Conservation (phyloP, 2,888 invertebrate genomes). For the Lasius platythorax region DNA sequence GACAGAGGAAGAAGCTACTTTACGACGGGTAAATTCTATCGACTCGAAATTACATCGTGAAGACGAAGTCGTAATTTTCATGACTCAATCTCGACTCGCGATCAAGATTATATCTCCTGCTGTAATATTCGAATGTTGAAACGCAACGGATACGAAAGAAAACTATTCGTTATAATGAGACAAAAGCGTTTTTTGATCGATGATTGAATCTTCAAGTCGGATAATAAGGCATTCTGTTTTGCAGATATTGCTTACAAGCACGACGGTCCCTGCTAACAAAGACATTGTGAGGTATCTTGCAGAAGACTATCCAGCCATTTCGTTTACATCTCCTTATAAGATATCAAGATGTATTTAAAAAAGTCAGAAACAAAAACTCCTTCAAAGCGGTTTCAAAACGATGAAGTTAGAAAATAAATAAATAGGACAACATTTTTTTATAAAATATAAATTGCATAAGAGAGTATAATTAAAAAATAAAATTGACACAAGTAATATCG, state of each 20-base stretch:
- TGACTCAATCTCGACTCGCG: too few species aligned
- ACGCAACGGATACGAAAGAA: neutral
- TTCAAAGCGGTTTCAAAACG: neutral
- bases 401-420: neutral
- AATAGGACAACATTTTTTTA: neutral
- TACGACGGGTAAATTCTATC: conserved; percentile 1
- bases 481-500: neutral
- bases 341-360: neutral
- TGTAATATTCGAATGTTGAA: neutral
- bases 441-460: neutral
- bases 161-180: neutral
- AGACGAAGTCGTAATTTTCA: neutral
- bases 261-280: conserved; percentile 59
- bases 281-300: conserved; percentile 3
- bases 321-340: neutral
- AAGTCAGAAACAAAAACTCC: neutral
- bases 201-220: neutral
- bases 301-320: neutral
- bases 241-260: conserved; percentile 49
- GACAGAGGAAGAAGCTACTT: neutral
- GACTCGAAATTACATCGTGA: neutral
- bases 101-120: conserved; percentile 15
- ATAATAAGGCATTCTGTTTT: conserved; percentile 14
- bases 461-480: neutral
- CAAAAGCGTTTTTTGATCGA: conserved; percentile 11